Base-by-base conservation (phyloP, 2,797 vertebrate species). In the Eurystomus glaucurus region DNA sequence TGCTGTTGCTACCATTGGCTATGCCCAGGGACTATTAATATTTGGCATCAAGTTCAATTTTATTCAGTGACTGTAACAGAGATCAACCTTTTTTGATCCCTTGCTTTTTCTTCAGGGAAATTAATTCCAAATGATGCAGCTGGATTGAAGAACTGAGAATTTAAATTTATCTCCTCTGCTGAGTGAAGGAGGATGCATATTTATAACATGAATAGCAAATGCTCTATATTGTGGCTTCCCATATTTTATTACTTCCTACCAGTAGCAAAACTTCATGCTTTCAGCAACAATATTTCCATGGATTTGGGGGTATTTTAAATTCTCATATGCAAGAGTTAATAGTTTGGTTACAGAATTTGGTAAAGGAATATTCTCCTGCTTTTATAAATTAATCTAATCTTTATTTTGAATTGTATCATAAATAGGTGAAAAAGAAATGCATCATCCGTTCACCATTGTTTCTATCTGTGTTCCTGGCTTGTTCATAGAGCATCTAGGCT, bases 91-190 rank as follows among this genome's bases (percentile, higher is more conserved):
- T 61, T 88, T 94, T 96, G 80, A 95, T 90, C 85, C 61, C 60
- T 95, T 88, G 43, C 18, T 95, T 95, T 95, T 94, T 88, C 91
- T 95, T 92, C 6, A 1, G 90, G 81, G 88, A 96, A 96, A 96
- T 93, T 96, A 97, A 96, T 96, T 96, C 62, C 68, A 91, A 96
- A 89, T 89, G 66, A 92, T 87, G 86, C 52, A 93, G 64, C 70
- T 83, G 86, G 83, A 85, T 79, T 94, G 93, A 89, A 95, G 74
- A 93, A 89, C 52, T 87, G 55, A 87, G 70, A 92, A 96, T 91
- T 93, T 91, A 93, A 85, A 94, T 96, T 89, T 80, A 33, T 96
- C 70, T 94, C 72, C 54, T 90, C 55, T 94, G 41, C 51, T 4
- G 41, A 35, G 23, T 89, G 70, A 90, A 95, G 64, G 16, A 88